Conservation (phyloP, 2,888 invertebrate genomes). For the Heliconius ethilla region DNA sequence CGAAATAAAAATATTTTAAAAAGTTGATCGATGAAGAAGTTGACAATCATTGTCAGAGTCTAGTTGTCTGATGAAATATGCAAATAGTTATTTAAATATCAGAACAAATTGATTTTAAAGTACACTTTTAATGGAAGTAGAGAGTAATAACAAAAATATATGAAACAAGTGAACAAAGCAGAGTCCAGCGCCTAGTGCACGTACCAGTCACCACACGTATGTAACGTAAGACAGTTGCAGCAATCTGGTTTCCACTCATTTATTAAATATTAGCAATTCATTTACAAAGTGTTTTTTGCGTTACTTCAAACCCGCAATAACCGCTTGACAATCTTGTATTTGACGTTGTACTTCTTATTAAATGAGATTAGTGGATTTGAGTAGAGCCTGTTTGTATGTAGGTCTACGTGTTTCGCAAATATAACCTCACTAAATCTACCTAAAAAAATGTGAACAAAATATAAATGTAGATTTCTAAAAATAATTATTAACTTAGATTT, state of each 20-base stretch:
- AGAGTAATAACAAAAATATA: neutral
- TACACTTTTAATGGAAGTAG: neutral
- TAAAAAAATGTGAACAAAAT: neutral
- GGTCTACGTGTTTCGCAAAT: neutral
- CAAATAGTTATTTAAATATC: neutral
- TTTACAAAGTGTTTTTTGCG: constrained; percentile 25
- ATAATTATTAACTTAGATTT: neutral
- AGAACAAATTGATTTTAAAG: neutral
- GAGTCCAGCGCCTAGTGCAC: neutral
- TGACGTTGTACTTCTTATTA: constrained; percentile 4
- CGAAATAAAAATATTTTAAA: neutral
- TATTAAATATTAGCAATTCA: constrained; percentile 27
- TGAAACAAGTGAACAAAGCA: neutral
- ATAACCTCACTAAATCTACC: neutral
- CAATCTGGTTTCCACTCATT: constrained; percentile 27
- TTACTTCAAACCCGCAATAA: constrained; percentile 20
- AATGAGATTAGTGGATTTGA: neutral
- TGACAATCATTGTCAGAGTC: neutral
- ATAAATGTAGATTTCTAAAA: neutral
- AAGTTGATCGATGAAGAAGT: neutral
- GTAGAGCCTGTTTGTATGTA: neutral
- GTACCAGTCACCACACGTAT: neutral
- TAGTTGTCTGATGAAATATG: neutral
- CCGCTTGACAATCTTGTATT: constrained; percentile 2
- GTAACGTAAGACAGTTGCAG: constrained; percentile 6